Percentiles rank a stretch among this genome's conserved stretches.
phyloP scores from a whole-genome alignment of 2,113 vertebrate species.

The Tragelaphus imberbis region DNA sequence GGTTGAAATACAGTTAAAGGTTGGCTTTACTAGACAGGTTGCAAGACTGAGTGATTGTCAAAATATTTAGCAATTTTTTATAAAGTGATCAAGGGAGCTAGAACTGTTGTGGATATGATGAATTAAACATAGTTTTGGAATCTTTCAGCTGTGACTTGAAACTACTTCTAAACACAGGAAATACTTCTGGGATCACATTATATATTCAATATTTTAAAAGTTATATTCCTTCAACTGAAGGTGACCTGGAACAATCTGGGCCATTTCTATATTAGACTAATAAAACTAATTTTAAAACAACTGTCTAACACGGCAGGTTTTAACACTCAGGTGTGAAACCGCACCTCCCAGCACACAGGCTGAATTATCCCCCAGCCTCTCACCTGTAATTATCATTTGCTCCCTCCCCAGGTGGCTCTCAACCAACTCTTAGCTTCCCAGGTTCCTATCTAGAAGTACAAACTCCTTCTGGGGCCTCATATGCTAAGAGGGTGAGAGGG shows the following conservation, averaged over 20 bases:
- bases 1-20: neutral
- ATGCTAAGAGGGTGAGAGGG: neutral
- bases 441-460: slow-evolving; percentile 51
- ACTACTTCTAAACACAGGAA: neutral
- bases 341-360: slow-evolving; percentile 17
- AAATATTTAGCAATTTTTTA: slow-evolving; percentile 17
- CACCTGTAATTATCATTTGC: slow-evolving; percentile 56
- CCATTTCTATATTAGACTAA: slow-evolving; percentile 34
- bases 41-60: neutral
- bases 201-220: slow-evolving; percentile 6
- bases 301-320: slow-evolving; percentile 48
- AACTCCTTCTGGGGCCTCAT: slow-evolving; percentile 37
- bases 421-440: neutral
- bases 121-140: neutral
- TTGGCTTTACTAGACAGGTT: neutral
- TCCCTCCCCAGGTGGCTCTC: slow-evolving; percentile 48
- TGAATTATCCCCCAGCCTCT: slow-evolving; percentile 54
- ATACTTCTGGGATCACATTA: neutral
- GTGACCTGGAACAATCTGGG: slow-evolving; percentile 33
- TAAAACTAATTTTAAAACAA: slow-evolving; percentile 55
- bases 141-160: neutral
- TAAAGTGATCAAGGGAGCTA: neutral
- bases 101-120: neutral
- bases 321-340: slow-evolving; percentile 65
- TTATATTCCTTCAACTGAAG: slow-evolving; percentile 6